These are phyloP conservation scores for Nettapus auritus DNA, from an alignment of 2,113 vertebrate genomes.

Conservation along the genomic window DNA sequence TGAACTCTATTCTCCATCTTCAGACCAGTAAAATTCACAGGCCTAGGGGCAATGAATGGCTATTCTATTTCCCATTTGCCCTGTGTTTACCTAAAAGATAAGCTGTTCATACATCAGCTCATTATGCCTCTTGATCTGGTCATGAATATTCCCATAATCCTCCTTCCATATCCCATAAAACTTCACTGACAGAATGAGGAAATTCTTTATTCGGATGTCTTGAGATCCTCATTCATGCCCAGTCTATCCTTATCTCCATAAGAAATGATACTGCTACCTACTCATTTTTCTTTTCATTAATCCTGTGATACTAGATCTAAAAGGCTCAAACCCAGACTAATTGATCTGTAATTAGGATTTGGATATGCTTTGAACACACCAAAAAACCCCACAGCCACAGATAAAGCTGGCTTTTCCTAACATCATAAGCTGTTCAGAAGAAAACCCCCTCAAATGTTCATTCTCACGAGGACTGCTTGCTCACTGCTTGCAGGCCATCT, in stretches of 20 bases:
- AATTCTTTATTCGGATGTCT: slow-evolving; percentile 59
- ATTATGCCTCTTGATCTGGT: slow-evolving; percentile 87
- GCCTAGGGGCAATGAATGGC: slow-evolving; percentile 41
- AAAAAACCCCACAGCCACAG: background rate
- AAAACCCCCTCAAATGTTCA: background rate
- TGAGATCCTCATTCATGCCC: slow-evolving; percentile 80
- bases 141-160: slow-evolving; percentile 99
- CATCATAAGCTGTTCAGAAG: background rate
- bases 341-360: slow-evolving; percentile 89
- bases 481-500: background rate
- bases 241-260: slow-evolving; percentile 86
- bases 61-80: slow-evolving; percentile 80
- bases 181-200: slow-evolving; percentile 69
- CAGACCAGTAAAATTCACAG: slow-evolving; percentile 23
- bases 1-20: slow-evolving; percentile 22
- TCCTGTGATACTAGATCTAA: slow-evolving; percentile 78
- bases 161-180: slow-evolving; percentile 83
- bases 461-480: background rate
- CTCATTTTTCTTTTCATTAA: slow-evolving; percentile 81
- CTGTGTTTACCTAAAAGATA: slow-evolving; percentile 94
- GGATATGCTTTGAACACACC: slow-evolving; percentile 53
- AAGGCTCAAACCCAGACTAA: slow-evolving; percentile 86
- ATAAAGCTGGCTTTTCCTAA: background rate
- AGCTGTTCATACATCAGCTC: slow-evolving; percentile 90
- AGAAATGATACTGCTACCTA: slow-evolving; percentile 85